Percentiles rank a stretch among this genome's conserved stretches.
phyloP scores from a whole-genome alignment of 2,888 invertebrate genomes.

The Philopedon plagiatum region DNA sequence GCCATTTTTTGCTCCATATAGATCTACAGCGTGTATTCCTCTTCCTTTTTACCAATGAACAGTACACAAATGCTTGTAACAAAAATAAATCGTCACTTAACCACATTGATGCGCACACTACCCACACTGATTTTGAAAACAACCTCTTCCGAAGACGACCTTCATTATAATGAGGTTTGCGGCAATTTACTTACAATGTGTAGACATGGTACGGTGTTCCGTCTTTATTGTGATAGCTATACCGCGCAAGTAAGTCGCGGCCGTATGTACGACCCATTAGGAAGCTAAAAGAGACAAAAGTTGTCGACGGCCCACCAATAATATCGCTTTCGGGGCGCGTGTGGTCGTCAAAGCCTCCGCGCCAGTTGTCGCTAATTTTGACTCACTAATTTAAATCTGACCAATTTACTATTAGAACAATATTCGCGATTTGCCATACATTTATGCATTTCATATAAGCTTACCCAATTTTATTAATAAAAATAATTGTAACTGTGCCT shows the following conservation, averaged over 20 bases:
- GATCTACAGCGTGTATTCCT: neutral
- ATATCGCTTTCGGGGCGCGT: too few species aligned
- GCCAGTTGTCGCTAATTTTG: too few species aligned
- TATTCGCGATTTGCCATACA: too few species aligned
- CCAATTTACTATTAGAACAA: too few species aligned
- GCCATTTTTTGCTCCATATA: constrained; percentile 4
- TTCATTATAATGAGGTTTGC: neutral
- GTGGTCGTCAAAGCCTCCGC: too few species aligned
- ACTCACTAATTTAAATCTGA: too few species aligned
- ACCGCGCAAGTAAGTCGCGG: neutral
- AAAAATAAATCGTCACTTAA: neutral
- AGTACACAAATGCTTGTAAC: neutral
- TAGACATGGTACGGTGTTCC: neutral
- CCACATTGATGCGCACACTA: neutral
- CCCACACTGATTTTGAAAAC: neutral
- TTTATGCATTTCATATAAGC: too few species aligned
- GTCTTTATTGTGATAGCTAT: neutral
- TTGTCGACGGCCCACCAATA: too few species aligned
- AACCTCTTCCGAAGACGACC: neutral
- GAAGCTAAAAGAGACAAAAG: too few species aligned
- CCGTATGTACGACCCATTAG: neutral
- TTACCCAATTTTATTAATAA: too few species aligned
- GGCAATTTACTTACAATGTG: neutral
- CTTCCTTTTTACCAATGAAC: neutral
- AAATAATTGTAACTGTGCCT: too few species aligned